These are phyloP conservation scores for Pteruthius melanotis DNA, from an alignment of 2,113 vertebrate genomes.

Conservation along the genomic window DNA sequence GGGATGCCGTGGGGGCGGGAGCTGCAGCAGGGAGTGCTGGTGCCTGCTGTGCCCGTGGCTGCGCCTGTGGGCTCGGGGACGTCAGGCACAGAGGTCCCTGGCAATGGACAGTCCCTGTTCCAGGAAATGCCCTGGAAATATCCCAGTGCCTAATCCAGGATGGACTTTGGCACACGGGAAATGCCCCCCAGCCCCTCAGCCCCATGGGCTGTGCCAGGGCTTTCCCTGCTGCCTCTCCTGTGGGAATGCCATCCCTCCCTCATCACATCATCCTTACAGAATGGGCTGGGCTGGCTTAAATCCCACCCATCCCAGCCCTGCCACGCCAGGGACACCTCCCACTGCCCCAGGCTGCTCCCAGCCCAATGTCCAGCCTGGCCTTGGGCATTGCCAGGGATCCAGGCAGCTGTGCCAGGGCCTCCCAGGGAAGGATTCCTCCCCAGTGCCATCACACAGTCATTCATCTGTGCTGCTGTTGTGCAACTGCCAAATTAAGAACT, in stretches of 20 bases:
- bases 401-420: background rate
- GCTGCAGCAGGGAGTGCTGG: rapidly evolving
- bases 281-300: rapidly evolving
- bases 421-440: background rate
- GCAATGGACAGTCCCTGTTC: background rate
- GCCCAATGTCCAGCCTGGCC: background rate
- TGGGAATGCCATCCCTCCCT: no score
- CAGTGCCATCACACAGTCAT: background rate
- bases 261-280: no score
- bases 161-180: background rate
- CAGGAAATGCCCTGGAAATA: background rate
- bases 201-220: background rate
- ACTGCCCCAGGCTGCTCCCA: background rate
- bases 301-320: rapidly evolving
- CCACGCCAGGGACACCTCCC: background rate
- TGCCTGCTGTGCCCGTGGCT: background rate
- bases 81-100: background rate
- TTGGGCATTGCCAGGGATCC: background rate
- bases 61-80: rapidly evolving
- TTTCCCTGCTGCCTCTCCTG: background rate
- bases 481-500: background rate
- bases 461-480: background rate
- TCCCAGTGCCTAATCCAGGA: background rate
- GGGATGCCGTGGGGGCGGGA: background rate
- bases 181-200: rapidly evolving